Evolutionary conservation across 2,113 vertebrate genomes (phyloP).

Genomic region (Pungitius pungitius): DNA sequence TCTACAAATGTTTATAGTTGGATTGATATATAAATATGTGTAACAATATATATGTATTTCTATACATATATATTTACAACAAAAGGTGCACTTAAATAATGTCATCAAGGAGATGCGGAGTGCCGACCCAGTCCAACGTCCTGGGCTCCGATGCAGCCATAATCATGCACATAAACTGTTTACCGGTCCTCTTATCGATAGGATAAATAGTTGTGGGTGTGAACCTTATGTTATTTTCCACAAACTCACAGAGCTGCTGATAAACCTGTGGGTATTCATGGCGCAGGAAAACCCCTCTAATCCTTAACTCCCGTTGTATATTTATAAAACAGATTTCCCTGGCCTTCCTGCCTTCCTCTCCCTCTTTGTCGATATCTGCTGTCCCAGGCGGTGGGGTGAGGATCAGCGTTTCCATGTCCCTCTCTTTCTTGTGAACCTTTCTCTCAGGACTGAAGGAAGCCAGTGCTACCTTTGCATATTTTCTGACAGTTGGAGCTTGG

Average conservation of each 20-base stretch:
- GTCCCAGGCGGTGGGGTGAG: slow-evolving; percentile 95
- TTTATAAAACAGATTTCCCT: slow-evolving; percentile 97
- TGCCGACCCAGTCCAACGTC: slow-evolving; percentile 96
- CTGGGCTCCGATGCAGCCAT: slow-evolving; percentile 98
- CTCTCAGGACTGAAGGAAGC: slow-evolving; percentile 92
- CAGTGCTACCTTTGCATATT: slow-evolving; percentile 96
- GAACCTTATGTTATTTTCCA: slow-evolving; percentile 94
- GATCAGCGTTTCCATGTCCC: slow-evolving; percentile 96
- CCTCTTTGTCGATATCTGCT: slow-evolving; percentile 91
- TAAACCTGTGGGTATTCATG: slow-evolving; percentile 94
- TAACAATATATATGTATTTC: slow-evolving; percentile 78
- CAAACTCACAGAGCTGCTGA: slow-evolving; percentile 96
- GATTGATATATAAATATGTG: slow-evolving; percentile 78
- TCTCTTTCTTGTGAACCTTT: slow-evolving; percentile 87
- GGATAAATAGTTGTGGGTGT: slow-evolving; percentile 98
- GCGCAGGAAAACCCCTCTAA: slow-evolving; percentile 94
- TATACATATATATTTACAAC: slow-evolving; percentile 75
- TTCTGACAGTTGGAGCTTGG: slow-evolving; percentile 92
- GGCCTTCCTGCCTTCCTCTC: slow-evolving; percentile 92
- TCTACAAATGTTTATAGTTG: slow-evolving; percentile 79
- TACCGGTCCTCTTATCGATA: slow-evolving; percentile 95
- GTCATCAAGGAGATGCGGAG: slow-evolving; percentile 96
- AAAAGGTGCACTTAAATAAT: slow-evolving; percentile 88
- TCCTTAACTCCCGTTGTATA: slow-evolving; percentile 95
- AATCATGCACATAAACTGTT: slow-evolving; percentile 99